These are phyloP conservation scores for Bursaphelenchus mucronatus DNA, from an alignment of 1,140 invertebrate species.

Conservation along the genomic window DNA sequence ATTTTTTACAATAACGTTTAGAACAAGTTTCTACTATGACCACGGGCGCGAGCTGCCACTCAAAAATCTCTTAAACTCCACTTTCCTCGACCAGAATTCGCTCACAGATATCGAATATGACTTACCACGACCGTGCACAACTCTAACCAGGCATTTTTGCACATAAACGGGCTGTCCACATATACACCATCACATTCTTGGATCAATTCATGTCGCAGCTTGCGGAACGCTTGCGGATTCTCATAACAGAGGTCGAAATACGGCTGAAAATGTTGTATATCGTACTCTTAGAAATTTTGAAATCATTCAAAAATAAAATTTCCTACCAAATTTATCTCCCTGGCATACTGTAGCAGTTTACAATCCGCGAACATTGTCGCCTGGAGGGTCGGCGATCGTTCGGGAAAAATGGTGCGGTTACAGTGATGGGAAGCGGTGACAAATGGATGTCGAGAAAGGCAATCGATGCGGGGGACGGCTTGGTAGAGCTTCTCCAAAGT, in stretches of 20 bases:
- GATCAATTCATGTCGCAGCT: background rate
- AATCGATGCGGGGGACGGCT: background rate
- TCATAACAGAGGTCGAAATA: slow-evolving; percentile 2
- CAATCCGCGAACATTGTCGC: background rate
- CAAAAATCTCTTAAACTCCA: too few species aligned
- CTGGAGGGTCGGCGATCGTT: background rate
- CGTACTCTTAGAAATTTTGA: too few species aligned
- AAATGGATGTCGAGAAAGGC: background rate
- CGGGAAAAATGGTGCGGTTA: background rate
- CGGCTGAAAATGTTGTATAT: too few species aligned
- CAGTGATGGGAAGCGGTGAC: background rate
- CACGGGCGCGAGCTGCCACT: too few species aligned
- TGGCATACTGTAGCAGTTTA: slow-evolving; percentile 7
- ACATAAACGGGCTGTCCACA: slow-evolving; percentile 12
- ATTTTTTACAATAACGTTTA: background rate
- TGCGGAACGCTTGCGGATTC: background rate
- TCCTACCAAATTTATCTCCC: background rate
- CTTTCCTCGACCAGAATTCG: too few species aligned
- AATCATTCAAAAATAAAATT: too few species aligned
- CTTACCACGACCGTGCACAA: background rate
- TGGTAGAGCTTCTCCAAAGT: background rate
- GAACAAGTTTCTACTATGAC: too few species aligned
- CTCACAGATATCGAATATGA: too few species aligned
- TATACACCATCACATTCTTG: background rate
- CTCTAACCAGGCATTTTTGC: slow-evolving; percentile 7